These are phyloP conservation scores for Leptinotarsa undecemlineata DNA, from an alignment of 1,140 invertebrate genomes.

Conservation along the genomic window DNA sequence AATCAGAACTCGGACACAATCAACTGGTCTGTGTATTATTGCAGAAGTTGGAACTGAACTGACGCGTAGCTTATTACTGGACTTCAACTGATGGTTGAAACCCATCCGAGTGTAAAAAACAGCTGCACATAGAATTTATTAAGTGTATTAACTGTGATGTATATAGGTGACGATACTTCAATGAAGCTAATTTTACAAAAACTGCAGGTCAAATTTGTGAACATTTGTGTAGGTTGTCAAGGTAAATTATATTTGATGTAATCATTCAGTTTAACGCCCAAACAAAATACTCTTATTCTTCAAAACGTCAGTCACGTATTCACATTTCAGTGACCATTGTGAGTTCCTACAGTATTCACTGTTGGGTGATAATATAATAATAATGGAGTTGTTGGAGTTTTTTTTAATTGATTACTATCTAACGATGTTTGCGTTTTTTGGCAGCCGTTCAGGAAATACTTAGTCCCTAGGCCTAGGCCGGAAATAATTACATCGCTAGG, in stretches of 20 bases:
- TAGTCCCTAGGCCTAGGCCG: too few relatives aligned
- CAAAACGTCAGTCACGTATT: too few relatives aligned
- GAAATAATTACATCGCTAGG: too few relatives aligned
- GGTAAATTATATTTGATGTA: background rate
- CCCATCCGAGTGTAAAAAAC: constrained; percentile 24
- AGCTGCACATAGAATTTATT: constrained; percentile 22
- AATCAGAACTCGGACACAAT: background rate
- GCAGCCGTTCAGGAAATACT: too few relatives aligned
- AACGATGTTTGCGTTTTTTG: too few relatives aligned
- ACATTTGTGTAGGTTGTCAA: background rate
- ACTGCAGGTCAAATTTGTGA: background rate
- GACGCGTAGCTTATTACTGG: constrained; percentile 21
- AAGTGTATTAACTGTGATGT: constrained; percentile 1
- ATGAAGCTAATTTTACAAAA: constrained; percentile 16
- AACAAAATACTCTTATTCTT: too few relatives aligned
- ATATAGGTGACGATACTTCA: background rate
- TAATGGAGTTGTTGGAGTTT: too few relatives aligned
- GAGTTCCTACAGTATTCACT: too few relatives aligned
- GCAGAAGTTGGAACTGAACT: constrained; percentile 19
- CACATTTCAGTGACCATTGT: too few relatives aligned
- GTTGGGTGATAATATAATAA: too few relatives aligned
- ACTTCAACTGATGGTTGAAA: constrained; percentile 18
- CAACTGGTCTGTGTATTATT: background rate
- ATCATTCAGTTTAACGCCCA: too few relatives aligned
- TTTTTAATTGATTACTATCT: too few relatives aligned